phyloP scores from a whole-genome alignment of 1,140 invertebrate genomes.

The Pogonognathellus flavescens region DNA sequence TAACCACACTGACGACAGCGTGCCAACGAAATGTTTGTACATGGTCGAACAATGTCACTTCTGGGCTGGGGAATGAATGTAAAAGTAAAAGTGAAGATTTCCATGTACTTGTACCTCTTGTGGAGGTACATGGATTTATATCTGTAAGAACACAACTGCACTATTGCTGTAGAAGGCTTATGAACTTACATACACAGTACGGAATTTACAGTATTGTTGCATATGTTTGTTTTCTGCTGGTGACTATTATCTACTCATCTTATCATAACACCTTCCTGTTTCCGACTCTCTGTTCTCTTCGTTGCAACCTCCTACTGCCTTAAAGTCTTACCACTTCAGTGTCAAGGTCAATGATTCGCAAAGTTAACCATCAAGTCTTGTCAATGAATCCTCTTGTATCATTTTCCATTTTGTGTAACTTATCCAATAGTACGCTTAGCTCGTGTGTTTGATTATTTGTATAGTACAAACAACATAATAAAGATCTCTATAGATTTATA shows the following conservation, averaged over 20 bases:
- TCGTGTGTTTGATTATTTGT: neutral
- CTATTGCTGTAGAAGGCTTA: neutral
- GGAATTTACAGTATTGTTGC: neutral
- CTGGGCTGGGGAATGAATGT: neutral
- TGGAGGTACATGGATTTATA: too few species aligned
- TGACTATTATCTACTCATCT: constrained; percentile 7
- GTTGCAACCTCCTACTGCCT: neutral
- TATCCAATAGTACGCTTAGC: neutral
- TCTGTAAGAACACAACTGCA: neutral
- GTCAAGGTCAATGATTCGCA: constrained; percentile 37
- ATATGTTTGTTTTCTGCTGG: neutral
- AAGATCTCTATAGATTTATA: neutral
- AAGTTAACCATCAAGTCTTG: neutral
- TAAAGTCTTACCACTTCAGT: constrained; percentile 7
- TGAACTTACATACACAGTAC: too few species aligned
- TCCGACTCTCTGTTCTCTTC: neutral
- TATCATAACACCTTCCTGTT: constrained; percentile 39
- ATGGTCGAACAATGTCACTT: too few species aligned
- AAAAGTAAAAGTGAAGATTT: constrained; percentile 40
- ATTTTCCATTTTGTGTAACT: neutral
- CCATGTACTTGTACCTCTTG: too few species aligned
- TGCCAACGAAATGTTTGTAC: neutral
- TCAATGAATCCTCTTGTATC: neutral
- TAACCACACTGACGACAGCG: too few species aligned
- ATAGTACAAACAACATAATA: neutral